Percentiles rank a stretch among this genome's conserved stretches.
Conservation (phyloP, 2,888 invertebrate genomes). For the Melieria picta region DNA sequence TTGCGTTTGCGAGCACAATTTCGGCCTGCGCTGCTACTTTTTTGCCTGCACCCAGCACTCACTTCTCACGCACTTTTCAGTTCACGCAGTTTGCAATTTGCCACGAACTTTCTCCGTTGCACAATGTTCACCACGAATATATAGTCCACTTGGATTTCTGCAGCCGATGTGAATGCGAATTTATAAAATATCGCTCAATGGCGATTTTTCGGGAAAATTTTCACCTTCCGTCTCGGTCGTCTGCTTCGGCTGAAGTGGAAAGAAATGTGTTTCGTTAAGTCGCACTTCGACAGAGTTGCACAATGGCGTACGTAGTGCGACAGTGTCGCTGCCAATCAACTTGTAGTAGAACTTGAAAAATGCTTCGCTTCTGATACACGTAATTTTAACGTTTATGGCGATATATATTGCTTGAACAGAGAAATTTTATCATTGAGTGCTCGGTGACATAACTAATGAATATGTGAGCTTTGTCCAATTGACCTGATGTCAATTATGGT, state of each 20-base stretch:
- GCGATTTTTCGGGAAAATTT: slow-evolving; percentile 23
- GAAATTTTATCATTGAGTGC: too few species aligned
- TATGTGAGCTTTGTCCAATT: too few species aligned
- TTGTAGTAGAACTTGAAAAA: too few species aligned
- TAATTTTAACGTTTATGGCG: too few species aligned
- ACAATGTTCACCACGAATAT: slow-evolving; percentile 1
- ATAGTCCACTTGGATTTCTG: slow-evolving; percentile 14
- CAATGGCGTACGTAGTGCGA: too few species aligned
- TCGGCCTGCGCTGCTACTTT: neutral
- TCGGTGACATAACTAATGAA: too few species aligned
- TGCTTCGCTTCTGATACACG: too few species aligned
- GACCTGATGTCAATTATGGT: too few species aligned
- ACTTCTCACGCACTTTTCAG: slow-evolving; percentile 5
- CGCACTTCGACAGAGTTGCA: slow-evolving; percentile 20
- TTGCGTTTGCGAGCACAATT: slow-evolving; percentile 21
- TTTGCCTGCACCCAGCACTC: neutral
- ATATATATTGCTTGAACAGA: too few species aligned
- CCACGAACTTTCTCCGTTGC: neutral
- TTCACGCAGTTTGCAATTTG: neutral
- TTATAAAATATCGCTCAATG: slow-evolving; percentile 8
- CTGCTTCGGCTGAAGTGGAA: slow-evolving; percentile 35
- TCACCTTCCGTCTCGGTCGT: slow-evolving; percentile 27
- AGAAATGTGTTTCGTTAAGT: slow-evolving; percentile 35
- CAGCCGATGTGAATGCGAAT: slow-evolving; percentile 15
- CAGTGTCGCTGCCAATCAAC: too few species aligned